Evolutionary conservation across 2,113 vertebrate genomes (phyloP), one percentile per base, ranked within the genome.

Genomic region (Crotalus horridus): DNA sequence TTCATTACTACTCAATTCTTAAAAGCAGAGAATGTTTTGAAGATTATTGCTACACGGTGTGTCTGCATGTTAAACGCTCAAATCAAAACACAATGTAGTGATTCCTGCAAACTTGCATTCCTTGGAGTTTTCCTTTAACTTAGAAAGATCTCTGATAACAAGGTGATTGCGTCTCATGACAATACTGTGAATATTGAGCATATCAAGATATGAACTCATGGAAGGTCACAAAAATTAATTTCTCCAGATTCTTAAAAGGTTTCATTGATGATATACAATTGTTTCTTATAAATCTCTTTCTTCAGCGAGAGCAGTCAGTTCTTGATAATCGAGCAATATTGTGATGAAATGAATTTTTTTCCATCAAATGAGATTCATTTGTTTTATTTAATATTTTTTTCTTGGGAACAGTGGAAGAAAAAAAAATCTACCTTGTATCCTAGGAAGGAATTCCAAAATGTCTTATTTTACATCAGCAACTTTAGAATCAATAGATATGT

Each of bases 341-440:
- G 93, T 97, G 97, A 97, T 97, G 96, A 96, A 97, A 97, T 97
- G 97, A 97, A 95, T 96, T 96, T 97, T 95, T 96, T 95, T 96
- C 96, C 85, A 69, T 95, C 96, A 97, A 97, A 97, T 95, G 96
- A 97, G 96, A 97, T 98, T 97, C 94, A 39, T 81, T 81, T 81
- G 8, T 51, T 97, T 95, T 97, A 91, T 94, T 94, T 98, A 97
- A 98, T 96, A 94, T 91, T 91, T 94, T 97, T 98, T 97, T 94
- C 97, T 96, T 95, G 94, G 94, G 90, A 95, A 81, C 94, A 96
- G 92, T 91, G 17, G 96, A 97, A 97, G 95, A 95, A 96, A 96
- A 97, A 96, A 96, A 96, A 96, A 94, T 87, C 92, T 95, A 74
- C 96, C 69, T 54, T 90, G 91, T 95, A 96, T 94, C 90, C 94